phyloP scores from a whole-genome alignment of 2,888 invertebrate genomes.

The Drosophila monieri region DNA sequence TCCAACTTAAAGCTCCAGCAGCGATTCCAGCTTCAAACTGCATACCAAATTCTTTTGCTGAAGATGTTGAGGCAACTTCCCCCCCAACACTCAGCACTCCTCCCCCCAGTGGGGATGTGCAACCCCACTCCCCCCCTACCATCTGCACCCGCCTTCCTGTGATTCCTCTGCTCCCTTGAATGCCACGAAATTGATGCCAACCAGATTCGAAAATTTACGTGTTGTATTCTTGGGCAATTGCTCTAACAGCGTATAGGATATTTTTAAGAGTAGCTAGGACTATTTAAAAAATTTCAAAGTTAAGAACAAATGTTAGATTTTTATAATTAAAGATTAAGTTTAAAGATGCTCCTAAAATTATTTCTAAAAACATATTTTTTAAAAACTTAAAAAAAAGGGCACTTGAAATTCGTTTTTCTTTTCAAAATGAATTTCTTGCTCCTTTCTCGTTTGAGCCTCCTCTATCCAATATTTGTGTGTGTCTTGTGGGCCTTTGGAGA shows the following conservation, averaged over 20 bases:
- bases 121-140: not conserved
- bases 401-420: slow-evolving; percentile 21
- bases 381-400: slow-evolving; percentile 3
- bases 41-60: slow-evolving; percentile 77
- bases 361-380: too few species aligned
- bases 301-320: not conserved
- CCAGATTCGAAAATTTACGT: slow-evolving; percentile 80
- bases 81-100: too few species aligned
- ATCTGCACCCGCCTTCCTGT: not conserved
- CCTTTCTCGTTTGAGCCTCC: slow-evolving; percentile 28
- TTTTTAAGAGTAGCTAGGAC: slow-evolving; percentile 1
- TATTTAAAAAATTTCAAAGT: not conserved
- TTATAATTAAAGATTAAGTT: too few species aligned
- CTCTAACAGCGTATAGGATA: slow-evolving; percentile 13
- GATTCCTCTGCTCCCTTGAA: slow-evolving; percentile 6
- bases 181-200: slow-evolving; percentile 74
- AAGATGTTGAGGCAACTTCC: slow-evolving; percentile 75
- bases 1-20: slow-evolving; percentile 14
- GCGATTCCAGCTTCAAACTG: slow-evolving; percentile 57
- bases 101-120: too few species aligned
- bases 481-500: slow-evolving; percentile 60
- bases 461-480: slow-evolving; percentile 17
- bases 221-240: slow-evolving; percentile 53
- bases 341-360: too few species aligned
- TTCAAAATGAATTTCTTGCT: slow-evolving; percentile 9